Evolutionary conservation across 2,113 vertebrate species (phyloP), one percentile per base, ranked within the genome.

Genomic region (Columba livia): DNA sequence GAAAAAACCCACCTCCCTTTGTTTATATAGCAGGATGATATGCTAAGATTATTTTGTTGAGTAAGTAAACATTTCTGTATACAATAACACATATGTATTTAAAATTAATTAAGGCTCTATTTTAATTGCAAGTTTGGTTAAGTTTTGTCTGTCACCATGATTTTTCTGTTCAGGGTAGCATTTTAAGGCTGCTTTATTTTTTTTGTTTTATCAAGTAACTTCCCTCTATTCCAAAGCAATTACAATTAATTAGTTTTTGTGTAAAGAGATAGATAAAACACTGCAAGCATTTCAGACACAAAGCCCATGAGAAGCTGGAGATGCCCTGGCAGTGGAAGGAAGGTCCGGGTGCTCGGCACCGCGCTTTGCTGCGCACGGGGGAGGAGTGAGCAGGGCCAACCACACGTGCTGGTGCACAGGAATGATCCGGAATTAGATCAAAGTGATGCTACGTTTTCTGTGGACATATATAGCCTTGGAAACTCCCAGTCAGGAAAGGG

Each of bases 171-270:
- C 51, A 50, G 14, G 29, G 9, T 17, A 50, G 23, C 25, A 23
- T 62, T 93, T 87, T 54, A 64, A 85, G 34, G 16, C 11, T 85
- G 26, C 18, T 87, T 89, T 70, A 21, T 56, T 82, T 90, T 82
- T 78, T 48, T 19, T 58, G 56, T 78, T 93, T 50, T 8, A 15
- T 5, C 7, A 84, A 7, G 28, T 84, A 38, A 24, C 13, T 86
- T 80, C 51, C 16, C 29, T 85, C 65, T 78, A 12, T 61, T 81
- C 36, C 74, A 74, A 4, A 44, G 32, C 58, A 81, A 60, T 75
- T 71, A n/a, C 31, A 58, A n/a, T 50, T 10, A 73, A 78, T 64
- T 72, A 4, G 5, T 12, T 88, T 70, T 66, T 66, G 14, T 67
- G 31, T 54, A 54, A 62, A 73, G 64, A 38, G 11, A 32, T 56